Evolutionary conservation across 2,797 vertebrate genomes (phyloP), one percentile per base, ranked within the genome.

Genomic region (Pseudochromis fuscus): DNA sequence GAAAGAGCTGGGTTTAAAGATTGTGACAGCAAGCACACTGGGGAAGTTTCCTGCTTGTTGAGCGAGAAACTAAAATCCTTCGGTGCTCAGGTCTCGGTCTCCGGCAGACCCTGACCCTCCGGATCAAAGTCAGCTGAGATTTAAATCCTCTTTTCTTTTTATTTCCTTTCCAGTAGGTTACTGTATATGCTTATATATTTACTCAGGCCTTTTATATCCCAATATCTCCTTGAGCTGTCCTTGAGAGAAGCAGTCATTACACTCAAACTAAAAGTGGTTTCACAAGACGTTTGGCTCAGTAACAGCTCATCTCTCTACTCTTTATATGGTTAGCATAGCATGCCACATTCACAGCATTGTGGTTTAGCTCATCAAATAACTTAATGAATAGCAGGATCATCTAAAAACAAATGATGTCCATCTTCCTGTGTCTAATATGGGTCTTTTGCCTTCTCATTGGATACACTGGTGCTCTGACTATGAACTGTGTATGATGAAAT

Each of bases 161-260:
- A n/a, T n/a, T n/a, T n/a, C n/a, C n/a, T n/a, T n/a, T n/a, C n/a
- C n/a, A 44, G 24, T 25, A 48, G 4, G 38, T 4, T 11, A 33
- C 23, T 24, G 5, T 35, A 28, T 33, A 21, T 28, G 45, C 19
- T 56, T 53, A 37, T 55, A 57, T 53, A 68, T 51, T 44, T 31
- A 68, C 55, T 49, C 18, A n/a, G 19, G 2, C 25, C 0, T 25
- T 30, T 68, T 52, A 31, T 27, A 23, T 62, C 50, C 33, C 2
- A 18, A 7, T 25, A 15, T 55, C 21, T 45, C 11, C 3, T 65
- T 8, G 21, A 19, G 25, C 38, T 27, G 35, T 67, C 63, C 62
- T 77, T 74, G 45, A 66, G 19, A 60, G 31, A 75, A 49, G 24
- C 52, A 44, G 40, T 68, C 42, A 42, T 24, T 72, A 23, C 18